These are phyloP conservation scores for Neotoma lepida DNA, from an alignment of 2,113 vertebrate genomes.

Conservation along the genomic window DNA sequence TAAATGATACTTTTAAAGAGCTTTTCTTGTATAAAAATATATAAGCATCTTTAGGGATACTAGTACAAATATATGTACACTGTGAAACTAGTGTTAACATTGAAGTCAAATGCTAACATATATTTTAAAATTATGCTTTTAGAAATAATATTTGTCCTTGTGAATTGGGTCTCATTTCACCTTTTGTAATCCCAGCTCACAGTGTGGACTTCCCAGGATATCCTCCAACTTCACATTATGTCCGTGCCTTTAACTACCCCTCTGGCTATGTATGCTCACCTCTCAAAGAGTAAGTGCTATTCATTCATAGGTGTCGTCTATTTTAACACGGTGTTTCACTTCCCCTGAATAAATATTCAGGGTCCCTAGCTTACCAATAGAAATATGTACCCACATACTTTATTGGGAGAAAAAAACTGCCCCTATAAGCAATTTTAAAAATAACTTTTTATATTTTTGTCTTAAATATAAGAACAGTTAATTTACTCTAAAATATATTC, in stretches of 20 bases:
- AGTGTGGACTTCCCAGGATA: constrained; percentile 82
- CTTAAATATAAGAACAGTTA: constrained; percentile 46
- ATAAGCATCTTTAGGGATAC: constrained; percentile 16
- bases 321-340: background rate
- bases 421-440: constrained; percentile 12
- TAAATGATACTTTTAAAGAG: constrained; percentile 2
- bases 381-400: constrained; percentile 24
- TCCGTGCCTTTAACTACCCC: constrained; percentile 82
- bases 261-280: constrained; percentile 83
- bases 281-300: constrained; percentile 78
- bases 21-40: background rate
- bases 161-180: constrained; percentile 48
- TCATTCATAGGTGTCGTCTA: background rate
- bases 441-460: constrained; percentile 20
- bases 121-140: background rate
- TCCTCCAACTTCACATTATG: constrained; percentile 73
- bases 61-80: background rate
- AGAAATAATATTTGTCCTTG: constrained; percentile 29
- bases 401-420: background rate
- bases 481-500: constrained; percentile 4
- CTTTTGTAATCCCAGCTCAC: constrained; percentile 68
- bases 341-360: background rate
- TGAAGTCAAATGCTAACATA: background rate
- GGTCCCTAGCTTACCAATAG: background rate
- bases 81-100: background rate